A percentile compares a stretch with the other conserved stretches of the same genome.
Conservation (phyloP, 2,888 invertebrate genomes). For the Nyleta sp. region DNA sequence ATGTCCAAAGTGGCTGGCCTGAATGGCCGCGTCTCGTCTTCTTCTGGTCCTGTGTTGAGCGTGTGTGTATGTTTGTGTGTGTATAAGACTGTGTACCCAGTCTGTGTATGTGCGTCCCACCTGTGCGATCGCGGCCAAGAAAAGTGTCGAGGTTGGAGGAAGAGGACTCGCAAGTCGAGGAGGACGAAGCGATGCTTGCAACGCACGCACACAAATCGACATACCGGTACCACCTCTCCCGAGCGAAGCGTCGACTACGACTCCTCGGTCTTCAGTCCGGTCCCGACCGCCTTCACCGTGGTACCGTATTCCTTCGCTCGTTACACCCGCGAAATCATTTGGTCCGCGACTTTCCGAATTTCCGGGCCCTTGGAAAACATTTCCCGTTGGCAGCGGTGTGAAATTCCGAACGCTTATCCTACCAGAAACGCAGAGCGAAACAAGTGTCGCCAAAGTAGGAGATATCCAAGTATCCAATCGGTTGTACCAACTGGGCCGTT, state of each 20-base stretch:
- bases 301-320: slow-evolving; percentile 33
- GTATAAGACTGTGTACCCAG: background rate
- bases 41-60: slow-evolving; percentile 24
- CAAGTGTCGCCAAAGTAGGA: no score
- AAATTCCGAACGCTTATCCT: no score
- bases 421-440: no score
- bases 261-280: slow-evolving; percentile 80
- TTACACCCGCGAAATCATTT: slow-evolving; percentile 18
- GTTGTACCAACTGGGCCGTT: no score
- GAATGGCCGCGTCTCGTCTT: slow-evolving; percentile 57
- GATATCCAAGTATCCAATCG: no score
- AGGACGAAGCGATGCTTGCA: slow-evolving; percentile 38
- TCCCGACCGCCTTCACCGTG: slow-evolving; percentile 75
- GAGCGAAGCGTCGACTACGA: slow-evolving; percentile 68
- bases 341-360: slow-evolving; percentile 12
- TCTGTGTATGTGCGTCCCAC: slow-evolving; percentile 49
- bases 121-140: slow-evolving; percentile 62
- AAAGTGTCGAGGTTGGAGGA: slow-evolving; percentile 61
- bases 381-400: no score
- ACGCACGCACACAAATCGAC: slow-evolving; percentile 52
- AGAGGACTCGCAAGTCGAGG: slow-evolving; percentile 25
- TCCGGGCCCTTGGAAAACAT: no score
- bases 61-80: slow-evolving; percentile 28
- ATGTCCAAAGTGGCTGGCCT: slow-evolving; percentile 62
- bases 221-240: slow-evolving; percentile 67